A percentile compares a stretch with the other conserved stretches of the same genome.
Conservation (phyloP, 2,797 vertebrate genomes). For the Hoplostethus atlanticus region DNA sequence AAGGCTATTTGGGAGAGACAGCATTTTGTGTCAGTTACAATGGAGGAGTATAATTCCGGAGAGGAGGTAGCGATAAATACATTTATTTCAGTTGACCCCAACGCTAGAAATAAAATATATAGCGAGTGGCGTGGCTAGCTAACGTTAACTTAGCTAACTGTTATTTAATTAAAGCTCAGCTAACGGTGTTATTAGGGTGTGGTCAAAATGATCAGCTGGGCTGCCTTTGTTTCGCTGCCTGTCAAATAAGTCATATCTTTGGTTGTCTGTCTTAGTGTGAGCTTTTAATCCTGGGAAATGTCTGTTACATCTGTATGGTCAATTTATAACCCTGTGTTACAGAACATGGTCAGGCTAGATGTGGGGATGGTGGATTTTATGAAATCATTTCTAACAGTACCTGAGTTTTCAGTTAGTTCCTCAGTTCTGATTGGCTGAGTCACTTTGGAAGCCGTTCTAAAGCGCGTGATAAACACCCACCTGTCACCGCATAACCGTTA, state of each 20-base stretch:
- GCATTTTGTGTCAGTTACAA: slow-evolving; percentile 30
- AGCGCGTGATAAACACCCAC: too few relatives aligned
- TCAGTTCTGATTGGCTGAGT: too few relatives aligned
- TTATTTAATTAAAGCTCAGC: slow-evolving; percentile 2
- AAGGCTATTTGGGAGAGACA: neutral
- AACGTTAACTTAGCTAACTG: slow-evolving; percentile 2
- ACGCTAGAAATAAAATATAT: neutral
- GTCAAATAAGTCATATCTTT: neutral
- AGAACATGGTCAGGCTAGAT: too few relatives aligned
- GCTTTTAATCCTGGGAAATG: too few relatives aligned
- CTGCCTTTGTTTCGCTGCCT: neutral
- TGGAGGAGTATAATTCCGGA: slow-evolving; percentile 85
- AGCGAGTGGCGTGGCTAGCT: neutral
- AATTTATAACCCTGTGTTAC: too few relatives aligned
- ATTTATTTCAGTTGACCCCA: neutral
- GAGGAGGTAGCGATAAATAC: slow-evolving; percentile 77
- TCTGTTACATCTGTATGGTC: too few relatives aligned
- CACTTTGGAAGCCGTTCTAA: too few relatives aligned
- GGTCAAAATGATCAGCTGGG: slow-evolving; percentile 20
- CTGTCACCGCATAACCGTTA: too few relatives aligned
- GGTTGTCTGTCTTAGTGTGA: too few relatives aligned
- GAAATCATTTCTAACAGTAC: too few relatives aligned
- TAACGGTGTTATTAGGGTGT: slow-evolving; percentile 46
- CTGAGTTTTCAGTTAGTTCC: too few relatives aligned
- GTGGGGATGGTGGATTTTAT: too few relatives aligned